These are phyloP conservation scores for Athripsodes cinereus DNA, from an alignment of 2,888 invertebrate genomes.

Conservation along the genomic window DNA sequence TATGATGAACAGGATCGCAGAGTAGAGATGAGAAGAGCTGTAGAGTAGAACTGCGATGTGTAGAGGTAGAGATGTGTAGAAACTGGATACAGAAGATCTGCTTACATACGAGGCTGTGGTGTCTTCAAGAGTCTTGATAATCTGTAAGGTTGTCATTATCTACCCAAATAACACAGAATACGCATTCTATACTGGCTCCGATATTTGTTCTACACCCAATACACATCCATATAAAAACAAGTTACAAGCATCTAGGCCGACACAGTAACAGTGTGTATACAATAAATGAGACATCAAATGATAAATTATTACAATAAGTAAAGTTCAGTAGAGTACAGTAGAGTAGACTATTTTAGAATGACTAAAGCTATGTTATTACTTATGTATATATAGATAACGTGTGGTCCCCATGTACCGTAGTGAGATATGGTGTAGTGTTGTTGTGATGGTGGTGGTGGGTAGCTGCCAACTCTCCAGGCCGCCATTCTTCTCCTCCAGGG, in stretches of 20 bases:
- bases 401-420: constrained; percentile 26
- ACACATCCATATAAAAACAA: neutral
- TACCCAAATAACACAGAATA: constrained; percentile 25
- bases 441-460: constrained; percentile 38
- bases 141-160: constrained; percentile 27
- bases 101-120: constrained; percentile 4
- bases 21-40: neutral
- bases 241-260: too few species aligned
- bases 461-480: constrained; percentile 36
- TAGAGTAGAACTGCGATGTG: constrained; percentile 6
- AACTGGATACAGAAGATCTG: neutral
- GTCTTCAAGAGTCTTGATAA: constrained; percentile 7
- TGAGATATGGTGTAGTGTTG: constrained; percentile 33
- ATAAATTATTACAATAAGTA: neutral
- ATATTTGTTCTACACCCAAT: constrained; percentile 16
- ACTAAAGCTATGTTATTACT: neutral
- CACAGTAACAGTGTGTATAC: too few species aligned
- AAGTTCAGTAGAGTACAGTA: neutral
- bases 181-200: constrained; percentile 19
- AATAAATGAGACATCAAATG: neutral
- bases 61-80: neutral
- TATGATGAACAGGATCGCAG: constrained; percentile 5
- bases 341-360: neutral
- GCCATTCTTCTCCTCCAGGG: constrained; percentile 31
- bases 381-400: neutral